Percentiles rank a stretch among this genome's conserved stretches.
Conservation (phyloP, 2,113 vertebrate genomes). For the Acanthochromis polyacanthus region DNA sequence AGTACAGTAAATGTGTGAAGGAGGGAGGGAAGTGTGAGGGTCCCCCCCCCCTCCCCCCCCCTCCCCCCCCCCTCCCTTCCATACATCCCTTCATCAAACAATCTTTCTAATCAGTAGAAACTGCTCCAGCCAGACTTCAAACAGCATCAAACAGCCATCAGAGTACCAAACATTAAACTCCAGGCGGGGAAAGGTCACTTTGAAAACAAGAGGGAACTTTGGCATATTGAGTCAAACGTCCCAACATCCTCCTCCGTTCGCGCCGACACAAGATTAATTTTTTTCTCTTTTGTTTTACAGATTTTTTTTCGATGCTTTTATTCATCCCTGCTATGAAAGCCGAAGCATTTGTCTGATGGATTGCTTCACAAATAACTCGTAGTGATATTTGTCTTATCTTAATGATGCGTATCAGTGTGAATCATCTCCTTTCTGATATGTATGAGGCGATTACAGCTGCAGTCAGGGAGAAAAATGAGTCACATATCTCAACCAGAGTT, state of each 20-base stretch:
- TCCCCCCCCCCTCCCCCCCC: neutral
- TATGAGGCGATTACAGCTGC: too few species aligned
- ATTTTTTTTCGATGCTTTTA: too few species aligned
- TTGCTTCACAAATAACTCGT: too few species aligned
- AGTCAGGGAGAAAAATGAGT: too few species aligned
- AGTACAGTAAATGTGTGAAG: neutral
- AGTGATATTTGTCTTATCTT: too few species aligned
- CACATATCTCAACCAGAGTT: too few species aligned
- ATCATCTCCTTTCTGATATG: too few species aligned
- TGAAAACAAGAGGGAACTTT: slow-evolving; percentile 36
- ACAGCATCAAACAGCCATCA: slow-evolving; percentile 42
- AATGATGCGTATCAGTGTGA: too few species aligned
- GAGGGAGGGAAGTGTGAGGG: neutral
- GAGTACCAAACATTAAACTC: slow-evolving; percentile 23
- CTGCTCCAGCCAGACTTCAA: slow-evolving; percentile 56
- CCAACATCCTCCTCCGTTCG: neutral
- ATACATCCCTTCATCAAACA: slow-evolving; percentile 57
- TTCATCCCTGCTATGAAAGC: too few species aligned
- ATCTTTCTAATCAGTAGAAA: slow-evolving; percentile 61
- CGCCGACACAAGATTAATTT: neutral
- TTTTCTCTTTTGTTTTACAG: neutral
- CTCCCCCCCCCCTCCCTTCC: neutral
- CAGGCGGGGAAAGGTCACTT: slow-evolving; percentile 45
- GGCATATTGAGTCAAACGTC: slow-evolving; percentile 26
- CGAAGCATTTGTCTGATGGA: too few species aligned